Percentiles rank a stretch among this genome's conserved stretches.
Evolutionary conservation across 2,888 invertebrate species (phyloP).

Genomic region (Diarsia brunnea): DNA sequence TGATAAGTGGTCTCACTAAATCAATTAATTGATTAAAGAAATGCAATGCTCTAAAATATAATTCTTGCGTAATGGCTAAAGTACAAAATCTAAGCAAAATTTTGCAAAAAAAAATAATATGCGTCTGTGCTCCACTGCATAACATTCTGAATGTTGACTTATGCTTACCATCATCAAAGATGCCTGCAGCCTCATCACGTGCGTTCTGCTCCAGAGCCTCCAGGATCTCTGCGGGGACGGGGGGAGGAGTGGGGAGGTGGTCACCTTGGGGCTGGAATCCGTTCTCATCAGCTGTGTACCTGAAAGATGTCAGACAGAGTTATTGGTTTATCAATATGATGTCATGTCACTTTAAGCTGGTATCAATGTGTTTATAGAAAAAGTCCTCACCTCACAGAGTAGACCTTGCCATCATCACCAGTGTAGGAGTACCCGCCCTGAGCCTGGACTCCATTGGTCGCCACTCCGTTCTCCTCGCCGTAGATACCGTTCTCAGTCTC

Average conservation of each 20-base stretch:
- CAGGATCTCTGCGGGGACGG: constrained; percentile 85
- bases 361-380: rapidly evolving
- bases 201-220: constrained; percentile 86
- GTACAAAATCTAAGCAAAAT: background rate
- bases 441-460: constrained; percentile 85
- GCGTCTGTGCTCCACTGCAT: background rate
- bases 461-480: constrained; percentile 85
- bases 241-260: constrained; percentile 86
- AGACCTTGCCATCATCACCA: constrained; percentile 86
- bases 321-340: too few species aligned
- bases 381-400: constrained; percentile 80
- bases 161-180: constrained; percentile 84
- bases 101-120: background rate
- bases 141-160: background rate
- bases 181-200: constrained; percentile 86
- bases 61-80: background rate
- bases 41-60: background rate
- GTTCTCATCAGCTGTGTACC: constrained; percentile 87
- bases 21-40: background rate
- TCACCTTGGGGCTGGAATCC: constrained; percentile 86
- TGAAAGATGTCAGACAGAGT: constrained; percentile 52
- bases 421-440: constrained; percentile 87
- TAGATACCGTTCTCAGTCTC: constrained; percentile 87
- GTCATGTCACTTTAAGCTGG: too few species aligned
- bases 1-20: background rate